A percentile compares a stretch with the other conserved stretches of the same genome.
These are phyloP conservation scores for Smutsia gigantea DNA, from an alignment of 2,797 vertebrate genomes.

Conservation along the genomic window DNA sequence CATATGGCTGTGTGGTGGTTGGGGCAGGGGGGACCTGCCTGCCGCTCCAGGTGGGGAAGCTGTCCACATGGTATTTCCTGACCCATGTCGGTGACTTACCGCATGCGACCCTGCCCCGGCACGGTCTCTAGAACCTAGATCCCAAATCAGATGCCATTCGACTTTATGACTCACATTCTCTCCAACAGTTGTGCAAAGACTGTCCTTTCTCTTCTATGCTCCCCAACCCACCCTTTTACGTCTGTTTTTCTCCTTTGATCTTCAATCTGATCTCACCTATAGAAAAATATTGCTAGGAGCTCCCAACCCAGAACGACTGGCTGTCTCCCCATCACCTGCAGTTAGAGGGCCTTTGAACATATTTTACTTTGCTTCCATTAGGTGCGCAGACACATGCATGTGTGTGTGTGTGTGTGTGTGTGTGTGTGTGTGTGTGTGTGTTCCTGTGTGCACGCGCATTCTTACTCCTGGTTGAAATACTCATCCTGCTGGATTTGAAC, in stretches of 20 bases:
- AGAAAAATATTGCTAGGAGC: neutral
- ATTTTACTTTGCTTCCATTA: neutral
- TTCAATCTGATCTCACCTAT: neutral
- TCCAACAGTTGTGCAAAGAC: accelerated
- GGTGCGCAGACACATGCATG: too few relatives aligned
- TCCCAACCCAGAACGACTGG: neutral
- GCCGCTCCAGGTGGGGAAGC: neutral
- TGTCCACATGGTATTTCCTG: accelerated
- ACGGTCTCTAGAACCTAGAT: neutral
- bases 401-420: neutral
- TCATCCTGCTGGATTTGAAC: neutral
- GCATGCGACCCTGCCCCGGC: accelerated
- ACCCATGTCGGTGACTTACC: accelerated
- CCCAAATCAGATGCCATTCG: accelerated
- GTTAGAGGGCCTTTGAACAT: neutral
- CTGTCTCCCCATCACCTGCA: neutral
- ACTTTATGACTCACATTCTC: neutral
- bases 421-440: too few relatives aligned
- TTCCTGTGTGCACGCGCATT: accelerated
- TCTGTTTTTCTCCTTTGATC: neutral
- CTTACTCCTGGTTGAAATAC: neutral
- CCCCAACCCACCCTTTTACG: neutral
- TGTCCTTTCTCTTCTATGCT: neutral
- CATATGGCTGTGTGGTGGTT: accelerated
- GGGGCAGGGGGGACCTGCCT: neutral